These are phyloP conservation scores for Poeciliopsis occidentalis DNA, from an alignment of 2,113 vertebrate genomes.

Conservation along the genomic window DNA sequence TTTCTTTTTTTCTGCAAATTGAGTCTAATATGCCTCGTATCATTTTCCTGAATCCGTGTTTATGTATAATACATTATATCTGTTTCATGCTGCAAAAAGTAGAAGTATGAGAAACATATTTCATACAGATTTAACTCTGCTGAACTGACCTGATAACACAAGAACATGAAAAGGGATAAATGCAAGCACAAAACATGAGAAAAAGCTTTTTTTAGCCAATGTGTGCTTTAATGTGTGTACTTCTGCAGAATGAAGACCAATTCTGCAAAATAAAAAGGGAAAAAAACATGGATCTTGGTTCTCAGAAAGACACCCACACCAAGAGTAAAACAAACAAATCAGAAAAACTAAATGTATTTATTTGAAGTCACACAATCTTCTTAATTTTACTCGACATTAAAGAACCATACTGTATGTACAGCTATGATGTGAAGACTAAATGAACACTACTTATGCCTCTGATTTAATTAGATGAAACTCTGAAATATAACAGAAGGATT, in stretches of 20 bases:
- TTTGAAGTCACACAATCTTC: neutral
- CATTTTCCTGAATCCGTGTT: conserved; percentile 6
- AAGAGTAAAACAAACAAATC: neutral
- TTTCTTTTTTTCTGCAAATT: conserved; percentile 5
- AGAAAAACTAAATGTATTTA: neutral
- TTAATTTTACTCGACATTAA: neutral
- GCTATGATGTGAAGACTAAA: no score
- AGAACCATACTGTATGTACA: no score
- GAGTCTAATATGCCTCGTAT: conserved; percentile 4
- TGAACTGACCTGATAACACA: neutral
- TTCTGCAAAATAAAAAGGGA: neutral
- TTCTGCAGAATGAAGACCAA: neutral
- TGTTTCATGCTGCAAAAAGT: neutral
- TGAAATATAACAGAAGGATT: neutral
- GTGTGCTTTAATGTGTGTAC: neutral
- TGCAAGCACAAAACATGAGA: conserved; percentile 7
- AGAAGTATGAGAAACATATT: neutral
- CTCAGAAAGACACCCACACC: neutral
- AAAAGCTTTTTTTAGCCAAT: neutral
- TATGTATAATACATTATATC: conserved; percentile 19
- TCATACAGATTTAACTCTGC: neutral
- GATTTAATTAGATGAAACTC: neutral
- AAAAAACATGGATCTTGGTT: neutral
- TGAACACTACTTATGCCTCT: no score
- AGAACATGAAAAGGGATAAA: conserved; percentile 10